phyloP scores from a whole-genome alignment of 2,113 vertebrate species.

The Corydoras maculifer region DNA sequence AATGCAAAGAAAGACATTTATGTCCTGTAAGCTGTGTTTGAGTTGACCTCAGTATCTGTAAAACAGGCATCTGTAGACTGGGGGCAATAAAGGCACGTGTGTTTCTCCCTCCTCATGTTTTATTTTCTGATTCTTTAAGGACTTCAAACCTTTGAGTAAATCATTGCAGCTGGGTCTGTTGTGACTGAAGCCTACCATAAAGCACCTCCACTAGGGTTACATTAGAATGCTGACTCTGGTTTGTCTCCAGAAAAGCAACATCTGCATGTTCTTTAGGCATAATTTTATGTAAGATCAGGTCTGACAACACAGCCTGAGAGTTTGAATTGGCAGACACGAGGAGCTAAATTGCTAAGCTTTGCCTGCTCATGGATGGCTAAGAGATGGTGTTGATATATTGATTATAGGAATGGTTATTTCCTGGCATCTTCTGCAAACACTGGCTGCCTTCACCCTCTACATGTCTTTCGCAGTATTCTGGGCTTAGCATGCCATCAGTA shows the following conservation, averaged over 20 bases:
- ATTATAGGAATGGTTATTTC: slow-evolving; percentile 30
- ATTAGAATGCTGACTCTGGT: slow-evolving; percentile 63
- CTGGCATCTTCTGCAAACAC: slow-evolving; percentile 35
- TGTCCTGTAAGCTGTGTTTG: slow-evolving; percentile 46
- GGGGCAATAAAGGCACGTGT: slow-evolving; percentile 41
- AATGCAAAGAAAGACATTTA: too few relatives aligned
- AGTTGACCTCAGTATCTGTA: slow-evolving; percentile 67
- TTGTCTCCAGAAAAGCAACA: slow-evolving; percentile 71
- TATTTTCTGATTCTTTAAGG: slow-evolving; percentile 59
- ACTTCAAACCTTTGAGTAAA: slow-evolving; percentile 78
- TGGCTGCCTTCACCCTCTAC: slow-evolving; percentile 61
- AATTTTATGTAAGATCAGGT: slow-evolving; percentile 69
- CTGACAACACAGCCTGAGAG: slow-evolving; percentile 59
- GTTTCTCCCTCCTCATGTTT: slow-evolving; percentile 64
- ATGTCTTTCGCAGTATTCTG: slow-evolving; percentile 61
- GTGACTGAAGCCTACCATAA: slow-evolving; percentile 75
- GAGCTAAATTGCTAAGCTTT: slow-evolving; percentile 78
- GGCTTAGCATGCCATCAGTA: slow-evolving; percentile 77
- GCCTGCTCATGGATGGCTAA: slow-evolving; percentile 85
- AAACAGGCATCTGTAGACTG: slow-evolving; percentile 48
- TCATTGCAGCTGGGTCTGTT: slow-evolving; percentile 81
- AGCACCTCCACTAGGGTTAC: slow-evolving; percentile 78
- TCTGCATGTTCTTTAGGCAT: slow-evolving; percentile 72
- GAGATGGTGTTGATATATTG: slow-evolving; percentile 69
- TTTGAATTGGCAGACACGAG: slow-evolving; percentile 81